Base-by-base conservation (phyloP, 2,888 invertebrate genomes). In the Opisthograptis luteolata region DNA sequence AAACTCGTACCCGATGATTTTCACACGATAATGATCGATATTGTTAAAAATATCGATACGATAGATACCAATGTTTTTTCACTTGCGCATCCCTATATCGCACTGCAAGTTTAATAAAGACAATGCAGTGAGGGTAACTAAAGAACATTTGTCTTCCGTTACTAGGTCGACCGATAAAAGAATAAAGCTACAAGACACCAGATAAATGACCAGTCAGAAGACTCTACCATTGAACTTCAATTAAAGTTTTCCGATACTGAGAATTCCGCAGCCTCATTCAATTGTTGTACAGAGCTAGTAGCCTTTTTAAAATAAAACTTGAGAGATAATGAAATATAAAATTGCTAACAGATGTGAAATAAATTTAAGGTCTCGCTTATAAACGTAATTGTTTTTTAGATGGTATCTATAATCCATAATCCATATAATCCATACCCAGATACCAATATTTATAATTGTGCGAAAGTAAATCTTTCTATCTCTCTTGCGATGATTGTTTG, bases 81-180 rank as follows among this genome's bases (percentile, higher is more conserved):
- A n/a, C n/a, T n/a, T n/a, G n/a, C n/a, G n/a, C n/a, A n/a, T n/a
- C n/a, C n/a, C n/a, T n/a, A n/a, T n/a, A 42, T 34, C 13, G 3
- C 32, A 7, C 2, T 14, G 6, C 24, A 41, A 28, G 20, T 22
- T 15, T 12, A 25, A 27, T 42, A 40, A 32, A 52, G 44, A 47
- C 50, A 55, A 54, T 49, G 37, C 48, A 48, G 19, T 14, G 28
- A 39, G 51, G 44, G n/a, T n/a, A n/a, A 53, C 17, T 47, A 31
- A 42, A 50, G 43, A 53, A 39, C 58, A 59, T 62, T 60, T 60
- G 56, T 67, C 60, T 55, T 55, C 53, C 48, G 41, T 53, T 56
- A 62, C 57, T 62, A 58, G 50, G 65, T 64, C 62, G 60, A 48
- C 47, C 52, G 45, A 59, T 63, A 63, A 66, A 62, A 62, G 64